These are phyloP conservation scores for Germaria angustata DNA, from an alignment of 2,888 invertebrate genomes.

Conservation along the genomic window DNA sequence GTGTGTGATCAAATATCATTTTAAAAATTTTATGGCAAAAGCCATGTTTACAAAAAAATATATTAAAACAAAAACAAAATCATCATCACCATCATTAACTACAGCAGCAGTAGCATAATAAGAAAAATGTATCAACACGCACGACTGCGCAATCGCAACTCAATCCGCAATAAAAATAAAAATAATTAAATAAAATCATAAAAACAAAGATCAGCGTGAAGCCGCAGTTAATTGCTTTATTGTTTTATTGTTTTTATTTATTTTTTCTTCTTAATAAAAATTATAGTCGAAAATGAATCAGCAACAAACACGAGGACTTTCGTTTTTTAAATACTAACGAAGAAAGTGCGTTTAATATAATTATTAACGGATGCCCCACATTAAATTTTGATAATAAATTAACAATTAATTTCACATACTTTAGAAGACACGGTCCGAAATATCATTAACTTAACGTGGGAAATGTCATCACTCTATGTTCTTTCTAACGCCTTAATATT, in stretches of 20 bases:
- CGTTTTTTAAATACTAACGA: not conserved
- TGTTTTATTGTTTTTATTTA: not conserved
- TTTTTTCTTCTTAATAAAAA: not conserved
- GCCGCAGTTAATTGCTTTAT: conserved; percentile 21
- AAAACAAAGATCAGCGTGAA: conserved; percentile 36
- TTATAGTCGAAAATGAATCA: conserved; percentile 8
- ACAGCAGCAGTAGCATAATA: not conserved
- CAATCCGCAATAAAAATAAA: conserved; percentile 51
- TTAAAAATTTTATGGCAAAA: not conserved
- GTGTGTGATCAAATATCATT: conserved; percentile 7
- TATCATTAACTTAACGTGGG: too few relatives aligned
- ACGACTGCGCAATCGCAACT: conserved; percentile 62
- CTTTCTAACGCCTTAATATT: too few relatives aligned
- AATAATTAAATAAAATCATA: conserved; percentile 65
- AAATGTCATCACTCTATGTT: too few relatives aligned
- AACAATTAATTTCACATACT: too few relatives aligned
- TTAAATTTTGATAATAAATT: not conserved
- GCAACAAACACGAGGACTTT: conserved; percentile 48
- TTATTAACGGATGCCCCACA: not conserved
- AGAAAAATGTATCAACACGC: conserved; percentile 56
- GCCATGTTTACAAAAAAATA: not conserved
- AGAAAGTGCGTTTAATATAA: conserved; percentile 20
- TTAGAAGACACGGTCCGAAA: too few relatives aligned
- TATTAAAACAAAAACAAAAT: too few relatives aligned
- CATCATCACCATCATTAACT: not conserved